These are phyloP conservation scores for Habroteleia sp. DNA, from an alignment of 2,888 invertebrate genomes.

Conservation along the genomic window DNA sequence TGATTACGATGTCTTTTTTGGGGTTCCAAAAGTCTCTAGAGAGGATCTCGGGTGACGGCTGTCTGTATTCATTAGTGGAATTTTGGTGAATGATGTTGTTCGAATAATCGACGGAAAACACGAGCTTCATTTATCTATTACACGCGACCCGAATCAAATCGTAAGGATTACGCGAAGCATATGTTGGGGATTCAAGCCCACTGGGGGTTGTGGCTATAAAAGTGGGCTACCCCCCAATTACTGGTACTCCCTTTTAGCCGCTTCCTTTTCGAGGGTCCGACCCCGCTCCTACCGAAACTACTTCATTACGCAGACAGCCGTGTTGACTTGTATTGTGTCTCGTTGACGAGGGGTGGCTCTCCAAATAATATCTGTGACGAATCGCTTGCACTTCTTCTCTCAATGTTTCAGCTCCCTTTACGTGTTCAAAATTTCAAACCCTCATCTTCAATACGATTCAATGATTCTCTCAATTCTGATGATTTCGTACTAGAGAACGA, in stretches of 20 bases:
- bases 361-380: slow-evolving; percentile 81
- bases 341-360: slow-evolving; percentile 70
- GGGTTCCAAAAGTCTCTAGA: slow-evolving; percentile 34
- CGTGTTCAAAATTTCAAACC: slow-evolving; percentile 62
- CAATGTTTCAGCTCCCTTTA: slow-evolving; percentile 63
- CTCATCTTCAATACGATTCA: slow-evolving; percentile 49
- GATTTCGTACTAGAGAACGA: slow-evolving; percentile 43
- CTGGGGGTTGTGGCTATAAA: slow-evolving; percentile 73
- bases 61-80: slow-evolving; percentile 62
- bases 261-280: slow-evolving; percentile 66
- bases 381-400: slow-evolving; percentile 77
- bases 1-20: slow-evolving; percentile 37
- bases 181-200: slow-evolving; percentile 76
- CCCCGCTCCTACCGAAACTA: slow-evolving; percentile 77
- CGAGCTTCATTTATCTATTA: slow-evolving; percentile 80
- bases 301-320: slow-evolving; percentile 82
- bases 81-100: slow-evolving; percentile 66
- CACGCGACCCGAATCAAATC: slow-evolving; percentile 75
- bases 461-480: slow-evolving; percentile 59
- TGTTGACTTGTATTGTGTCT: slow-evolving; percentile 81
- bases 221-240: slow-evolving; percentile 80
- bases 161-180: slow-evolving; percentile 78
- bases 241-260: slow-evolving; percentile 74
- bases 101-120: slow-evolving; percentile 69
- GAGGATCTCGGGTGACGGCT: slow-evolving; percentile 56